Conservation (phyloP, 2,888 invertebrate genomes). For the Lamproptera curius region DNA sequence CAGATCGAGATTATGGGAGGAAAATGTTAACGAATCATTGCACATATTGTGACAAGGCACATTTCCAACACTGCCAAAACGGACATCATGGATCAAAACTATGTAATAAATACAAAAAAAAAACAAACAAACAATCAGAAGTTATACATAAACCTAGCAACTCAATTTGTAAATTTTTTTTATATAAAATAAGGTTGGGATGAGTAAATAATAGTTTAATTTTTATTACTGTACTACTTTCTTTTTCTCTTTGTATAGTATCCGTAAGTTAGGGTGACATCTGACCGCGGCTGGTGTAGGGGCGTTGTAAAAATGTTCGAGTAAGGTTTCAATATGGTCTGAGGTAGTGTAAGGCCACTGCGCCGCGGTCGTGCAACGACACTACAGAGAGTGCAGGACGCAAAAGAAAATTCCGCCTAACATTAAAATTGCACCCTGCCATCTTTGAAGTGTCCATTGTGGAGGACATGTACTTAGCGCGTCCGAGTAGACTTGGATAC, state of each 20-base stretch:
- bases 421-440: slow-evolving; percentile 70
- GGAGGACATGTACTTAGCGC: slow-evolving; percentile 60
- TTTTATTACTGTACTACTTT: slow-evolving; percentile 56
- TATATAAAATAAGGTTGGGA: slow-evolving; percentile 70
- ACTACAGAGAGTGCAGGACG: slow-evolving; percentile 69
- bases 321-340: not conserved
- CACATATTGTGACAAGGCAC: slow-evolving; percentile 75
- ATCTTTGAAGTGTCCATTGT: slow-evolving; percentile 65
- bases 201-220: slow-evolving; percentile 72
- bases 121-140: slow-evolving; percentile 2
- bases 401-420: slow-evolving; percentile 74
- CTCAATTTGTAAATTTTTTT: slow-evolving; percentile 68
- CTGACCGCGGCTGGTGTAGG: slow-evolving; percentile 42
- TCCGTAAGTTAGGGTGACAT: slow-evolving; percentile 59
- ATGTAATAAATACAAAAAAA: not conserved
- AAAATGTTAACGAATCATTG: slow-evolving; percentile 43
- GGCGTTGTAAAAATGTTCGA: slow-evolving; percentile 30
- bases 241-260: slow-evolving; percentile 69
- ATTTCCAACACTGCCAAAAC: slow-evolving; percentile 77
- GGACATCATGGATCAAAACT: slow-evolving; percentile 52
- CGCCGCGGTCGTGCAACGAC: slow-evolving; percentile 42
- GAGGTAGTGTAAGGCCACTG: slow-evolving; percentile 9
- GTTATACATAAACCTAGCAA: slow-evolving; percentile 47
- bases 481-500: slow-evolving; percentile 61
- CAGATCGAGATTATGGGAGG: slow-evolving; percentile 49